Conservation (phyloP, 1,140 invertebrate species). For the Sogatella furcifera region DNA sequence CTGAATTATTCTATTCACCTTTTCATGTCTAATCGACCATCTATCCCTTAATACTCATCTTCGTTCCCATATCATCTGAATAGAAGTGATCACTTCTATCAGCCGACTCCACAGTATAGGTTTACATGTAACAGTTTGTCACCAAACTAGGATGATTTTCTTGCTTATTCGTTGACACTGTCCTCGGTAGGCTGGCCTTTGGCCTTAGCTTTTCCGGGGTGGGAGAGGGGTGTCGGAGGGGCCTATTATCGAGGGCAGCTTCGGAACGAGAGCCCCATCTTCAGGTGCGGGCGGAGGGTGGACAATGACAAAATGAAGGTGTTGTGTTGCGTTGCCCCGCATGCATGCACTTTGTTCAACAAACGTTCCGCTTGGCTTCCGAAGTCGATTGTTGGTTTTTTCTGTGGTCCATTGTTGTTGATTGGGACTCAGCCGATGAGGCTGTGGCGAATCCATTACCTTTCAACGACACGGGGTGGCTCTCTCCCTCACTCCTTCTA, state of each 20-base stretch:
- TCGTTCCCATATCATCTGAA: no score
- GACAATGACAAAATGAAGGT: slow-evolving; percentile 2
- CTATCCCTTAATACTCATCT: no score
- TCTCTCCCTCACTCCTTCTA: background rate
- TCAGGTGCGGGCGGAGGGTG: background rate
- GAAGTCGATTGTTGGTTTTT: background rate
- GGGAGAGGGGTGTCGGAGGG: background rate
- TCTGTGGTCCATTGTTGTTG: background rate
- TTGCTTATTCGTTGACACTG: no score
- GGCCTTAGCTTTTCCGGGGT: background rate
- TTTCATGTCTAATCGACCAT: no score
- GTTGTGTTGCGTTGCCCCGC: background rate
- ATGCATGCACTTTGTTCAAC: slow-evolving; percentile 4
- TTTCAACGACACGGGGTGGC: background rate
- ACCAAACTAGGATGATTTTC: no score
- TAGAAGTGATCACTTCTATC: no score
- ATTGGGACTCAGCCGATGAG: background rate
- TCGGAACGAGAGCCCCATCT: background rate
- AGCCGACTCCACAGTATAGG: no score
- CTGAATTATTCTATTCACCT: no score
- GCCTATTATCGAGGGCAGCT: background rate
- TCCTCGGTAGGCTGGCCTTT: no score
- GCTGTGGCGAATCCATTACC: slow-evolving; percentile 2
- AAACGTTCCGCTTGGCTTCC: slow-evolving; percentile 1
- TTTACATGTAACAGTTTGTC: no score